Evolutionary conservation across 1,140 invertebrate species (phyloP).

Genomic region (Zaprionus ghesquierei): DNA sequence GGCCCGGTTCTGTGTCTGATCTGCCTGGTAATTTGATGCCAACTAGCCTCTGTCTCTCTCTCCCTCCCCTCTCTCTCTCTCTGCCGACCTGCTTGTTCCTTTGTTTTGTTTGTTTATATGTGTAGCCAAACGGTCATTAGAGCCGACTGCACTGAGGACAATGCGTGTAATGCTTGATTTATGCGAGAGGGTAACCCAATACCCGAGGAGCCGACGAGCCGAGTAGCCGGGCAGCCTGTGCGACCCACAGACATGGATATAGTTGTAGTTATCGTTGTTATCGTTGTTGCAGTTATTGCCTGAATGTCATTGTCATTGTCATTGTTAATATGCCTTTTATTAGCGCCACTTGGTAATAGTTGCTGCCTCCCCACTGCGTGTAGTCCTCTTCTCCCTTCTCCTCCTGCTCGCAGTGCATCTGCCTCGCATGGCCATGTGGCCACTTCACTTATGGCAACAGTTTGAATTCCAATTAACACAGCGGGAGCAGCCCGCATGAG

Average conservation of each 20-base stretch:
- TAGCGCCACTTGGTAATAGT: constrained; percentile 45
- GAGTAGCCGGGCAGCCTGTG: neutral
- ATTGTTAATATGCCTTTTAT: constrained; percentile 21
- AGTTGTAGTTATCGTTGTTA: neutral
- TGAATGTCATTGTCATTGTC: constrained; percentile 11
- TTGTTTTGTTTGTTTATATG: constrained; percentile 65
- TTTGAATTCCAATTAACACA: constrained; percentile 79
- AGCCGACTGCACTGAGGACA: constrained; percentile 29
- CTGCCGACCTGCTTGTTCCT: constrained; percentile 12
- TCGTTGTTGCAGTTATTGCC: neutral
- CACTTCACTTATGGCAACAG: constrained; percentile 63
- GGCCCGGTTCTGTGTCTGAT: constrained; percentile 31
- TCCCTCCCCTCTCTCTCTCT: neutral
- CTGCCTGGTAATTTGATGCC: constrained; percentile 69
- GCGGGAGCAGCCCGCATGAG: constrained; percentile 55
- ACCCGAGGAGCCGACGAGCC: neutral
- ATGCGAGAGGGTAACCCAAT: constrained; percentile 59
- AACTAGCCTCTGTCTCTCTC: constrained; percentile 3
- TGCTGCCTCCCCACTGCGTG: constrained; percentile 9
- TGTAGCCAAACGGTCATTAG: constrained; percentile 47
- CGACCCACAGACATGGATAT: neutral
- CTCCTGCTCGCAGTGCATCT: neutral
- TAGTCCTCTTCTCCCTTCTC: neutral
- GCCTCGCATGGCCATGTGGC: constrained; percentile 25
- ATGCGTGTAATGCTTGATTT: constrained; percentile 59